Evolutionary conservation across 2,797 vertebrate species (phyloP).

Genomic region (Setipinna tenuifilis): DNA sequence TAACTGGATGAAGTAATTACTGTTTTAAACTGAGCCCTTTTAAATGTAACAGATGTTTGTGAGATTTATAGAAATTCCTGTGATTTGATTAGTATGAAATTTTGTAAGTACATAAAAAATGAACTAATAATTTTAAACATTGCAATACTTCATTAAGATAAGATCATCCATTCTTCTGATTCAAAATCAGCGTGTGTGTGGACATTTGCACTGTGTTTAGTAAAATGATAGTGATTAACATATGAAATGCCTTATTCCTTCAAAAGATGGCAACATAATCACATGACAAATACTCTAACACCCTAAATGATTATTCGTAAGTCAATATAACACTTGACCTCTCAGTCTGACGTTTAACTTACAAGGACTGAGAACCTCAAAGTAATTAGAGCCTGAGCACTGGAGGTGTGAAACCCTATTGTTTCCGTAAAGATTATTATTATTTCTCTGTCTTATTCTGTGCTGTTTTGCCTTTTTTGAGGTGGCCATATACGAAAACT

Average conservation of each 20-base stretch:
- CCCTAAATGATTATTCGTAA: not conserved
- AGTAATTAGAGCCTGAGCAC: too few species aligned
- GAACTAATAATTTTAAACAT: not conserved
- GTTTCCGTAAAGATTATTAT: too few species aligned
- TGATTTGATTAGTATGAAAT: not conserved
- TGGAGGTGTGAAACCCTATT: too few species aligned
- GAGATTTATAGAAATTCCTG: not conserved
- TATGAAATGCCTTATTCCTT: not conserved
- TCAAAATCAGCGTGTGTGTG: not conserved
- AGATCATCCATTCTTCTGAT: not conserved
- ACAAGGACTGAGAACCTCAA: not conserved
- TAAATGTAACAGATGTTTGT: constrained; percentile 1
- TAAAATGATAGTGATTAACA: not conserved
- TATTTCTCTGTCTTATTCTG: too few species aligned
- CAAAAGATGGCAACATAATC: not conserved
- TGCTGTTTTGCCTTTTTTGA: too few species aligned
- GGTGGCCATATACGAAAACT: too few species aligned
- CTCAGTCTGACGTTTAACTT: not conserved
- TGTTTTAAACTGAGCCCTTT: not conserved
- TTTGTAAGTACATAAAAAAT: not conserved
- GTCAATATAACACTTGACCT: not conserved
- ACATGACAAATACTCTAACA: not conserved
- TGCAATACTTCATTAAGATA: not conserved
- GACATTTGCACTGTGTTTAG: not conserved
- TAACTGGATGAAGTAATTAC: not conserved